Evolutionary conservation across 2,113 vertebrate genomes (phyloP), one percentile per base, ranked within the genome.

Genomic region (Semicossyphus pulcher): DNA sequence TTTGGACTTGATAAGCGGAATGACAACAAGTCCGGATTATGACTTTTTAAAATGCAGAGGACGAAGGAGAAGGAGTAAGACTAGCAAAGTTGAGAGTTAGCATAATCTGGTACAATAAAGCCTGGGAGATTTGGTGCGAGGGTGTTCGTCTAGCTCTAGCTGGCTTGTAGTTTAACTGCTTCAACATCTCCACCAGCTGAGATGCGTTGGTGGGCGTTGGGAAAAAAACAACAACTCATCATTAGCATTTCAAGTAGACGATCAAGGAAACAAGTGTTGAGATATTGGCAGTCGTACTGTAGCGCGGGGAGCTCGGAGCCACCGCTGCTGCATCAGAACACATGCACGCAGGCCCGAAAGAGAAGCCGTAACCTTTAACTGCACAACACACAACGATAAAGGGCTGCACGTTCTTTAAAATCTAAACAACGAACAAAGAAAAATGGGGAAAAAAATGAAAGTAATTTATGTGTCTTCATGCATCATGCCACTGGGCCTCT

Each of bases 211-310:
- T 67, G 81, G 63, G 71, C 29, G 31, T 7, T 62, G 15, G 16
- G 7, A 28, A 53, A 62, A 45, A 42, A 44, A 66, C n/a, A 54
- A 9, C 20, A 31, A 54, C 56, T 58, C 8, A 41, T 60, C 62
- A 73, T 79, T 86, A 69, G 36, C 71, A 86, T 79, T 81, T 75
- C 49, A 85, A 61, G 26, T 69, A 39, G 8, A 48, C 31, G 39
- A 75, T 72, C 26, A 66, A 54, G 34, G 45, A 65, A 49, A 47
- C 49, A 36, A 78, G 36, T 45, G 28, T 47, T 53, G 62, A 67
- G 49, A 59, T 58, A 53, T 36, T 54, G 69, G 54, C 44, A 59
- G 72, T 51, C 10, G 14, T 56, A 79, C 28, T 69, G 61, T 45
- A 44, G 31, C 9, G 10, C 4, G 20, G 31, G 11, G 20, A 72